Base-by-base conservation (phyloP, 2,113 vertebrate genomes). In the Hassar affinis region DNA sequence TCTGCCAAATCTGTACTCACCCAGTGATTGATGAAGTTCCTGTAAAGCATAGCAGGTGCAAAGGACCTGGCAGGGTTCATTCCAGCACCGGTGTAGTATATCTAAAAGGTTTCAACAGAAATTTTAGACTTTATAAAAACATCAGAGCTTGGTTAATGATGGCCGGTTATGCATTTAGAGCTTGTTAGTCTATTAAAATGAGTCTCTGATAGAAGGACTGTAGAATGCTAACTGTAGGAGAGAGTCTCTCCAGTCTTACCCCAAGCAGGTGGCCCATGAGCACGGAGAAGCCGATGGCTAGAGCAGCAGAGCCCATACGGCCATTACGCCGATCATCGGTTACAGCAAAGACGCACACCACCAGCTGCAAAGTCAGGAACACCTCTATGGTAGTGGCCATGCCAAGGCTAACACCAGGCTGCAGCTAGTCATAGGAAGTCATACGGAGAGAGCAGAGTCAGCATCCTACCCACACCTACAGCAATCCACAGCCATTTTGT, bases 21-120 rank as follows among this genome's bases (percentile, higher is more conserved):
- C 97, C 97, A 98, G 90, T 98, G 97, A 92, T 98, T 97, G 90
- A 94, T 89, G 89, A 99, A 99, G 91, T 96, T 98, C 91, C 96
- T 94, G 85, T 96, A 92, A 83, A 99, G 92, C 89, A 97, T 94
- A 30, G 97, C 97, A 15, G 97, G 97, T 77, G 96, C 97, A 27
- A 99, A 99, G 85, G 96, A 98, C 66, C 97, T 96, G 2, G 97
- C 97, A 59, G 97, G 97, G 87, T 98, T 98, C 97, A 98, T 99
- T 84, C 97, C 93, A 82, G 96, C 95, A 20, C 97, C 97, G 22
- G 97, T 98, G 88, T 97, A 98, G 89, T 97, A 96, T 84, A 99
- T 95, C 97, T 99, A 85, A 18, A 45, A 57, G 22, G 69, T 82
- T 79, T 71, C 52, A 82, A 33, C 52, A 76, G 18, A 57, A 18